A percentile compares a stretch with the other conserved stretches of the same genome.
Evolutionary conservation across 2,888 invertebrate species (phyloP).

Genomic region (Lymantria monacha): DNA sequence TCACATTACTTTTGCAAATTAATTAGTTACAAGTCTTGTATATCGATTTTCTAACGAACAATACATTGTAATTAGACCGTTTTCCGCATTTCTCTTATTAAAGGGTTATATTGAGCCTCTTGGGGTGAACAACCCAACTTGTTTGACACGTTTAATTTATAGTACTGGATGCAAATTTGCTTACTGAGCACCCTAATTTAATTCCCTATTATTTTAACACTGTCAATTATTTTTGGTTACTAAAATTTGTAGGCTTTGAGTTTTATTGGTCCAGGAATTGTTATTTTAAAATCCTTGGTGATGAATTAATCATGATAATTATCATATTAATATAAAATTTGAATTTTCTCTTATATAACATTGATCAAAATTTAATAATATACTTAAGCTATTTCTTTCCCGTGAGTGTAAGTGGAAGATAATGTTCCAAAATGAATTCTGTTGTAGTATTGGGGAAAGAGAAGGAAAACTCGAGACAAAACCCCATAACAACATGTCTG

Average conservation of each 20-base stretch:
- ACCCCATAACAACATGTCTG: no score
- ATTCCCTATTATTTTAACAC: constrained; percentile 31
- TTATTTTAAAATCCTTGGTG: no score
- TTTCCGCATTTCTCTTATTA: constrained; percentile 52
- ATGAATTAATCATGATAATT: no score
- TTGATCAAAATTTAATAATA: no score
- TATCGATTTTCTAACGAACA: constrained; percentile 47
- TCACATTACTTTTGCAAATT: neutral
- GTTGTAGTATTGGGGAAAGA: no score
- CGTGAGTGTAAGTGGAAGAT: no score
- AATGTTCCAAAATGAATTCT: no score
- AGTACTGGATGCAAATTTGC: constrained; percentile 59
- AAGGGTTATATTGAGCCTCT: constrained; percentile 51
- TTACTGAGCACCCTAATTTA: constrained; percentile 32
- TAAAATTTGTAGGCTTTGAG: neutral
- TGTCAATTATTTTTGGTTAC: constrained; percentile 8
- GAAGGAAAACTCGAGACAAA: no score
- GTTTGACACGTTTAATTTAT: constrained; percentile 65
- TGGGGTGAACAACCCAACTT: constrained; percentile 55
- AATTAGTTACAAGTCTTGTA: neutral
- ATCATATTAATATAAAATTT: no score
- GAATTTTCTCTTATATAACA: no score
- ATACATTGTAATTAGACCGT: constrained; percentile 56
- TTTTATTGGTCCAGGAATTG: no score
- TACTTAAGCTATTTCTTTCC: no score